Evolutionary conservation across 2,113 vertebrate genomes (phyloP), one percentile per base, ranked within the genome.

Genomic region (Epinephelus moara): DNA sequence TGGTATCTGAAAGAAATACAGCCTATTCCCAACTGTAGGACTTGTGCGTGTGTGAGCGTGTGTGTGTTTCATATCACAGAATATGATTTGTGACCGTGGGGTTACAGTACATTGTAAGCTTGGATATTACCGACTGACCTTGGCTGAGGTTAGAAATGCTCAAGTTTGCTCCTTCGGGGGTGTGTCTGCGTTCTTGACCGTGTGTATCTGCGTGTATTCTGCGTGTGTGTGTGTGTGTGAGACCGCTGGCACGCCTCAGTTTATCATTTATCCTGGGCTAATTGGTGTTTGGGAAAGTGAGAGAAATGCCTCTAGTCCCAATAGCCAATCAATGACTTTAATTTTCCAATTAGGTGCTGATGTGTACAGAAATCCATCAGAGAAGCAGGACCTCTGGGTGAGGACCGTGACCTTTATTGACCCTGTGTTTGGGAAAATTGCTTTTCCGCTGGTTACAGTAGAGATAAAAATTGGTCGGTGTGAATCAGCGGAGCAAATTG

Each of bases 321-420:
- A 50, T 72, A 85, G 70, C 59, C 75, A 66, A 91, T 94, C 88
- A 85, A 89, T 90, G 76, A 42, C 82, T 89, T 86, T 86, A 89
- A 91, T 92, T 94, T 90, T 92, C 91, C 89, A 94, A 92, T 93
- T 91, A 94, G 82, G 84, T 67, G 57, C 72, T 62, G 85, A 86
- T 92, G 47, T 82, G 69, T 84, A 60, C 67, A 83, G 76, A 75
- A 90, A 90, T 86, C 71, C 3, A 63, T 87, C 83, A 88, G 71
- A 82, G 62, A 42, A 61, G 60, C 55, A 47, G 56, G 55, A 81
- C 78, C 56, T 76, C 60, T 56, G 30, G 45, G 70, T 53, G 69
- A 78, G 55, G 87, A 55, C 76, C 45, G 3, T 75, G 86, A 85
- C 86, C 85, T 84, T 76, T 89, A 78, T 69, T 91, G 90, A 91